Evolutionary conservation across 2,888 invertebrate genomes (phyloP).

Genomic region (Drosophila tripunctata): DNA sequence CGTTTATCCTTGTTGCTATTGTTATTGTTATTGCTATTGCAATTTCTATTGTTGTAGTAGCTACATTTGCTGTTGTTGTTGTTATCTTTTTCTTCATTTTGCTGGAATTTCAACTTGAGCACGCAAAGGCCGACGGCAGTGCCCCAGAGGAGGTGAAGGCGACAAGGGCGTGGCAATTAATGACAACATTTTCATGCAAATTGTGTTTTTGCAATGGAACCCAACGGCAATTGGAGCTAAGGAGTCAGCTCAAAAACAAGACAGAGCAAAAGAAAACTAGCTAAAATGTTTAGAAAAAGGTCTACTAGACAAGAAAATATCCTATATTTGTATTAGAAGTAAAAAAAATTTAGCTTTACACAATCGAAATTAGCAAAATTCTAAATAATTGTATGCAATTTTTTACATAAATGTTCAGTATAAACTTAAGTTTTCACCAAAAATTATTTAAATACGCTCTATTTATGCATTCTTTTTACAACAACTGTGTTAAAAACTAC

Average conservation of each 20-base stretch:
- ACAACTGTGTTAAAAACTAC: too few species aligned
- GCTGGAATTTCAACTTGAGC: slow-evolving; percentile 74
- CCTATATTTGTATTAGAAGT: neutral
- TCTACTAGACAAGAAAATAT: neutral
- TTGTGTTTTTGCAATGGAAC: slow-evolving; percentile 43
- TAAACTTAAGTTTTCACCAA: too few species aligned
- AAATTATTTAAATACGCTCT: too few species aligned
- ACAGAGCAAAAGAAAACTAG: neutral
- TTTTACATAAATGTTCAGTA: too few species aligned
- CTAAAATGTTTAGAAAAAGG: neutral
- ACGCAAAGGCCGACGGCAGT: slow-evolving; percentile 57
- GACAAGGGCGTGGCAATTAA: slow-evolving; percentile 66
- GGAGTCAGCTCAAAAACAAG: slow-evolving; percentile 1
- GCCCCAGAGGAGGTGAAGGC: neutral
- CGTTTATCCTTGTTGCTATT: slow-evolving; percentile 43
- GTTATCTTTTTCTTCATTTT: slow-evolving; percentile 73
- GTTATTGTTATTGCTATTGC: neutral
- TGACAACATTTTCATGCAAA: slow-evolving; percentile 50
- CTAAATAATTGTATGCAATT: too few species aligned
- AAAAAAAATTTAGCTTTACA: too few species aligned
- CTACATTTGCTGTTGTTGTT: slow-evolving; percentile 10
- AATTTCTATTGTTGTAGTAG: neutral
- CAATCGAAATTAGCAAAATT: too few species aligned
- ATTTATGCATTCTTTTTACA: too few species aligned
- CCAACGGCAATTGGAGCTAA: slow-evolving; percentile 23